Percentiles rank a stretch among this genome's conserved stretches.
Evolutionary conservation across 2,113 vertebrate species (phyloP).

Genomic region (Genyomyrus donnyi): DNA sequence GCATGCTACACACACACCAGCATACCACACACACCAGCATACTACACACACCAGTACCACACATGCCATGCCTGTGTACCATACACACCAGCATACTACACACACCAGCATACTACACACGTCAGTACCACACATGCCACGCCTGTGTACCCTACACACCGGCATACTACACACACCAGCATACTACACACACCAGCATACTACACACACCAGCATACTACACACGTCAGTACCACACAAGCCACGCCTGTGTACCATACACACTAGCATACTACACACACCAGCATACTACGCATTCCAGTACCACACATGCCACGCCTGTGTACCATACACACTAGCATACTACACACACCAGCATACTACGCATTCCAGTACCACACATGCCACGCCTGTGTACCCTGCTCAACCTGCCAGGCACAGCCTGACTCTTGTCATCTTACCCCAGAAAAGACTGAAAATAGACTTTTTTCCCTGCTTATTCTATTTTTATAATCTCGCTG

Average conservation of each 20-base stretch:
- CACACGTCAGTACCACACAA: too few relatives aligned
- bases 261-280: neutral
- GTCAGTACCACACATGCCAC: neutral
- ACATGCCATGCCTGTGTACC: neutral
- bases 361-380: too few relatives aligned
- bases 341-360: too few relatives aligned
- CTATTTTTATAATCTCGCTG: constrained; percentile 1
- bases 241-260: too few relatives aligned
- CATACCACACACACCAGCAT: neutral
- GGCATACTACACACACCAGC: neutral
- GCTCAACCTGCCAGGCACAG: neutral
- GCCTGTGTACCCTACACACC: neutral
- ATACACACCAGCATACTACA: too few relatives aligned
- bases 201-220: too few relatives aligned
- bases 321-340: neutral
- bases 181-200: too few relatives aligned
- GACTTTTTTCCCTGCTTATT: neutral
- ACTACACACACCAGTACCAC: neutral
- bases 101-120: neutral
- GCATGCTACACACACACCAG: neutral
- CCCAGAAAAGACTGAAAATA: neutral
- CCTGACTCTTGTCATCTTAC: neutral
- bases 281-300: neutral
- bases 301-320: neutral
- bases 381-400: neutral